Percentiles rank a stretch among this genome's conserved stretches.
Evolutionary conservation across 2,888 invertebrate species (phyloP).

Genomic region (Exocentrus adspersus): DNA sequence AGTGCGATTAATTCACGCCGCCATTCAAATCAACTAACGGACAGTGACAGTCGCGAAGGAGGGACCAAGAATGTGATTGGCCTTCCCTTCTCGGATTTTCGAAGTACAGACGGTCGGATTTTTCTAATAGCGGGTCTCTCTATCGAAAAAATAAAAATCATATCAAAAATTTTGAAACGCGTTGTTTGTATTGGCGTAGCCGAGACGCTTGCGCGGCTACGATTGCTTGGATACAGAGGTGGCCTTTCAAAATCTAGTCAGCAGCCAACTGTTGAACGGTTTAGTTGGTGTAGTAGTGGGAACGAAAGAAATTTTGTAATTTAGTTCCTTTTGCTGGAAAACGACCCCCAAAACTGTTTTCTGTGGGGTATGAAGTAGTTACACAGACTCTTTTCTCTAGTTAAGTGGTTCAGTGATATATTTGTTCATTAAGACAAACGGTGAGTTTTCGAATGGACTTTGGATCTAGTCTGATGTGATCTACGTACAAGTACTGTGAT

Average conservation of each 20-base stretch:
- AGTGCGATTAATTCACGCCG: not conserved
- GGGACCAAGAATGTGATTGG: slow-evolving; percentile 10
- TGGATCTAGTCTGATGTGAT: slow-evolving; percentile 24
- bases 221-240: slow-evolving; percentile 34
- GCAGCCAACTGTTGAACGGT: slow-evolving; percentile 16
- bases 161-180: slow-evolving; percentile 25
- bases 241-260: slow-evolving; percentile 41
- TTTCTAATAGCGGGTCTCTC: slow-evolving; percentile 14
- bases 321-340: not conserved
- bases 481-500: slow-evolving; percentile 18
- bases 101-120: slow-evolving; percentile 2
- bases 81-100: slow-evolving; percentile 18
- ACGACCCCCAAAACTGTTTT: slow-evolving; percentile 4
- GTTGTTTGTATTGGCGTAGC: slow-evolving; percentile 15
- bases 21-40: not conserved
- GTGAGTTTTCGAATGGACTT: slow-evolving; percentile 13
- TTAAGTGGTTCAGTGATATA: slow-evolving; percentile 10
- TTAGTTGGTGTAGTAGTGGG: slow-evolving; percentile 7
- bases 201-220: slow-evolving; percentile 30
- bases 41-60: not conserved
- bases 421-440: not conserved
- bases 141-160: slow-evolving; percentile 10
- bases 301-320: not conserved
- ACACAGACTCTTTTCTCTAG: slow-evolving; percentile 1
- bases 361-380: not conserved